Percentiles rank a stretch among this genome's conserved stretches.
Evolutionary conservation across 1,140 invertebrate genomes (phyloP).

Genomic region (Ectropis grisescens): DNA sequence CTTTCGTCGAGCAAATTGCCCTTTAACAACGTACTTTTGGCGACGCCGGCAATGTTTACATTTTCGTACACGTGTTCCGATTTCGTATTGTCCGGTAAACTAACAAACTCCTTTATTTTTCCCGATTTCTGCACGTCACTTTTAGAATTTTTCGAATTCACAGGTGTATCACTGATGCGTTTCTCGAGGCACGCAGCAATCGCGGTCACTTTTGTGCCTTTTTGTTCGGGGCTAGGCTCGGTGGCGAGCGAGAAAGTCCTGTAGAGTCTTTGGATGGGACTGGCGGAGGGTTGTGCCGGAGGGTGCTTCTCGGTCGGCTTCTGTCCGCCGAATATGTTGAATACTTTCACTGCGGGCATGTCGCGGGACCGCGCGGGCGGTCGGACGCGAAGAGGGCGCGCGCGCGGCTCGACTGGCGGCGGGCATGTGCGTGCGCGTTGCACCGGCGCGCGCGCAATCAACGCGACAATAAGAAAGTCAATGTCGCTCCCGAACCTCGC

Average conservation of each 20-base stretch:
- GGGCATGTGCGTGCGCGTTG: conserved; percentile 53
- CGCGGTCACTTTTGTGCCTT: conserved; percentile 56
- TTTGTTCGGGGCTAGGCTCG: conserved; percentile 42
- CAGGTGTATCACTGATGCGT: conserved; percentile 45
- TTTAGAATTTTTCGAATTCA: conserved; percentile 8
- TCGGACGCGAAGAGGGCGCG: conserved; percentile 21
- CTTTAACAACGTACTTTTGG: conserved; percentile 14
- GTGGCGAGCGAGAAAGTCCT: conserved; percentile 60
- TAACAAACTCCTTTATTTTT: conserved; percentile 19
- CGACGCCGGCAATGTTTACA: conserved; percentile 38
- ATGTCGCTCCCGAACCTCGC: too few relatives aligned
- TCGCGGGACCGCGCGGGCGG: conserved; percentile 50
- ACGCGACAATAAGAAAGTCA: conserved; percentile 50
- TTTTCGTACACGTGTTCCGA: conserved; percentile 61
- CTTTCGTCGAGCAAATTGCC: conserved; percentile 45
- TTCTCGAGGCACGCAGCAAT: conserved; percentile 58
- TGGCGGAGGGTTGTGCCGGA: conserved; percentile 25
- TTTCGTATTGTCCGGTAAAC: conserved; percentile 26
- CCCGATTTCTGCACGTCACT: conserved; percentile 42
- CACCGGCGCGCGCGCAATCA: conserved; percentile 22
- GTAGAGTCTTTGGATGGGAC: conserved; percentile 64
- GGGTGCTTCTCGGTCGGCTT: conserved; percentile 56
- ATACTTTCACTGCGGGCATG: conserved; percentile 69
- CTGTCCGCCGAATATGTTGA: conserved; percentile 63
- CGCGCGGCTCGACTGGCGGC: conserved; percentile 42